Base-by-base conservation (phyloP, 1,140 invertebrate genomes). In the Anastatus disparis region DNA sequence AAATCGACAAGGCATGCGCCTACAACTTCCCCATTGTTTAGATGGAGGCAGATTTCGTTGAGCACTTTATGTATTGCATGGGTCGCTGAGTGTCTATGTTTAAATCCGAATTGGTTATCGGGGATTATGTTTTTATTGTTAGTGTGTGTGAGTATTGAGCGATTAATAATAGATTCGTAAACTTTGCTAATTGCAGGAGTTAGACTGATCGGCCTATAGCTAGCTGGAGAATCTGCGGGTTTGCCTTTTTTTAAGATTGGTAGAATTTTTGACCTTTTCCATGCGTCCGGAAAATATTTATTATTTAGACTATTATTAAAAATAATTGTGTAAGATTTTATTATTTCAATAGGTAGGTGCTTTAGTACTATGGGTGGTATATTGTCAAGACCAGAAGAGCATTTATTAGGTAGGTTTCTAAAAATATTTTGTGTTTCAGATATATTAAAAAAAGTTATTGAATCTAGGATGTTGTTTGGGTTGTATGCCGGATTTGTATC, bases 281-380 rank as follows among this genome's bases (percentile, higher is more conserved):
- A 46, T 46, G 4, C n/a, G 12, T 46, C 17, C 3, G 44, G 44
- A n/a, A n/a, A 46, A n/a, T 46, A 46, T 46, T 20, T 46, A 8
- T 10, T 8, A n/a, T 46, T 46, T 46, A 46, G 7, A n/a, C 44
- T 9, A n/a, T 46, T 46, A n/a, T 10, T 46, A n/a, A 46, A 58
- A n/a, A 72, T 65, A 31, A 29, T 65, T 17, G 59, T 65, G 35
- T 55, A 52, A n/a, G 20, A 7, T 4, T 59, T 24, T 3, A 74
- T 59, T 29, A 24, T 13, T 29, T 48, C 52, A 10, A 22, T 27
- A 6, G 72, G 58, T 3, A 71, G 29, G 44, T 71, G 59, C 55
- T 74, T 74, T 6, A 74, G 52, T 0, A 65, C 15, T 13, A 74
- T 74, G 17, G 63, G 72, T 17, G 56, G 68, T 15, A 74, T 71